Base-by-base conservation (phyloP, 2,113 vertebrate species). In the Serilophus lunatus region DNA sequence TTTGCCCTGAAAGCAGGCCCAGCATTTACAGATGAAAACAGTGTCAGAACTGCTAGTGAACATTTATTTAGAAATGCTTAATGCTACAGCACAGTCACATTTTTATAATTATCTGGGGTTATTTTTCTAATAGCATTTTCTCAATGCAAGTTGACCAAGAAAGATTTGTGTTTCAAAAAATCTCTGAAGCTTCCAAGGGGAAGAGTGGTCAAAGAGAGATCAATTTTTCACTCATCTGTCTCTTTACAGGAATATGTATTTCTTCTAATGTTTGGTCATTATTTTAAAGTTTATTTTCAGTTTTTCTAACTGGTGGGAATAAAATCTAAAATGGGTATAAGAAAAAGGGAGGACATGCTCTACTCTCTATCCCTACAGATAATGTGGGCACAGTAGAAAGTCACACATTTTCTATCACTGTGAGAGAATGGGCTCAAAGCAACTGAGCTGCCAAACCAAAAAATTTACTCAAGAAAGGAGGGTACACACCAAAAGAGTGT, bases 1-100 rank as follows among this genome's bases (percentile, higher is more conserved):
- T 92, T 79, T 80, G 90, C 70, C 96, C 92, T 96, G 90, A 83
- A 86, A 95, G 63, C 60, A 94, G 20, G 5, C 63, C 64, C 80
- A 90, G 76, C 70, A 64, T 66, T 75, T 45, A 61, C n/a, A 75
- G 57, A 83, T 50, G 35, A 93, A 97, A 91, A 83, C 56, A 68
- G 28, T 47, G 57, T 71, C 47, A 95, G 75, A 86, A 85, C 40
- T 71, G 66, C 33, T 65, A 61, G 66, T 45, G 69, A 81, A 56
- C 35, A 42, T 61, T 85, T 50, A 69, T 80, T 86, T 78, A 74
- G 60, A 92, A 86, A 81, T 50, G 33, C 53, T 85, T 66, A 38
- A 36, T 83, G 68, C 12, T 68, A 72, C 54, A 76, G 17, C 45
- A 85, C 10, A 54, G 54, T 47, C 54, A 72, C 59, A 78, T 87